Base-by-base conservation (phyloP, 2,888 invertebrate species). In the Melieria crassipennis region DNA sequence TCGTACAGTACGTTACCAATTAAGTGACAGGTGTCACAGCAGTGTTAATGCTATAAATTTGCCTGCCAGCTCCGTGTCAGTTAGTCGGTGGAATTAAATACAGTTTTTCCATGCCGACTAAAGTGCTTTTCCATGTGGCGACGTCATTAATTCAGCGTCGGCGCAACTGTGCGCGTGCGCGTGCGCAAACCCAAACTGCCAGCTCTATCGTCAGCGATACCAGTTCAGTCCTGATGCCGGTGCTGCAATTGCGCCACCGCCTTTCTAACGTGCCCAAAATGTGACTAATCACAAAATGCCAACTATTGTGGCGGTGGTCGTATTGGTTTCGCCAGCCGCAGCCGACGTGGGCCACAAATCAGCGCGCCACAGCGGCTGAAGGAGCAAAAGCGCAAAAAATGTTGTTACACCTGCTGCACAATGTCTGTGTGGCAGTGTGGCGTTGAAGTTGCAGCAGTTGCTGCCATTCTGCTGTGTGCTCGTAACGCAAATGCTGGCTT, bases 11-110 rank as follows among this genome's bases (percentile, higher is more conserved):
- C 71, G 70, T 75, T 75, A 73, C 74, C 72, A 75, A 73, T 75
- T 75, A 73, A 73, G 71, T 75, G 74, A 73, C 73, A 73, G 70
- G 73, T 75, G 74, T 73, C 74, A 75, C 72, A 58, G 70, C 58
- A 65, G 66, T 70, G 68, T 73, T 68, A 64, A 71, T 65, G 70
- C 74, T 65, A 74, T 74, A 67, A 69, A 74, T 74, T 72, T 72
- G 56, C 61, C 69, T 71, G 71, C 45, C 63, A 47, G 48, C 58
- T 50, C 42, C 30, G 46, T 60, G 60, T 30, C 65, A 7, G 11
- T 5, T 6, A 11, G 61, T 45, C 45, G 61, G 5, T 61, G 43
- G 42, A 13, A 11, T 61, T 11, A 60, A 11, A 9, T 45, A 46
- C 42, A 45, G 50, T 67, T 56, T 60, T 67, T 50, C 60, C 67